Evolutionary conservation across 2,888 invertebrate species (phyloP).

Genomic region (Aspidapion aeneum): DNA sequence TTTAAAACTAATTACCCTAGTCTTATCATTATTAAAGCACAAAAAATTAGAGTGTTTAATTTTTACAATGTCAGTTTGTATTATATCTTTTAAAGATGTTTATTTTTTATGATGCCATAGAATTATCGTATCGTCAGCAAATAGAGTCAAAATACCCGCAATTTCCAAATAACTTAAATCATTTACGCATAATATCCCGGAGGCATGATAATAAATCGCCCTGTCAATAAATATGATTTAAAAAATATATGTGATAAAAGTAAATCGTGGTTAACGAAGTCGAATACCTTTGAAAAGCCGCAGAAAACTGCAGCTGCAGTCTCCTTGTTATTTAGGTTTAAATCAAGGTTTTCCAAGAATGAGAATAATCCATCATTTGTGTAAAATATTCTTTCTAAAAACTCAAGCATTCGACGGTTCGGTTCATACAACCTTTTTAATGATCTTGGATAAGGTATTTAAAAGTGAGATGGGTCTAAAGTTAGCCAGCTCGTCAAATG

Average conservation of each 20-base stretch:
- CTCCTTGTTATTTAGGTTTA: background rate
- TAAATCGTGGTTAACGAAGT: background rate
- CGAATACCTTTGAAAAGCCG: background rate
- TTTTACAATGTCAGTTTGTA: background rate
- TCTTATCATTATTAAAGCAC: background rate
- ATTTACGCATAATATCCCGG: background rate
- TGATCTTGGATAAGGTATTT: background rate
- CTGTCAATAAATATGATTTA: background rate
- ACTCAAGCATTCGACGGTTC: background rate
- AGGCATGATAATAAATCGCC: background rate
- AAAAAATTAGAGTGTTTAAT: background rate
- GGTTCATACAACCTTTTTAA: background rate
- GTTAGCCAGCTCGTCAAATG: background rate
- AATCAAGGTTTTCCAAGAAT: background rate
- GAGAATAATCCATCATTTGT: background rate
- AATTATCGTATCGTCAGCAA: background rate
- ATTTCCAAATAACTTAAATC: background rate
- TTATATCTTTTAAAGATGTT: background rate
- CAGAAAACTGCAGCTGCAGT: too few relatives aligned
- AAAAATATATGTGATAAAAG: background rate
- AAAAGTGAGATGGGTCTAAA: background rate
- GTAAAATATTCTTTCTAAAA: background rate
- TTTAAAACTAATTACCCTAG: background rate
- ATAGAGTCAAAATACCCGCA: background rate
- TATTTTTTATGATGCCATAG: background rate